A percentile compares a stretch with the other conserved stretches of the same genome.
Conservation (phyloP, 2,797 vertebrate genomes). For the Neosalanx taihuensis region DNA sequence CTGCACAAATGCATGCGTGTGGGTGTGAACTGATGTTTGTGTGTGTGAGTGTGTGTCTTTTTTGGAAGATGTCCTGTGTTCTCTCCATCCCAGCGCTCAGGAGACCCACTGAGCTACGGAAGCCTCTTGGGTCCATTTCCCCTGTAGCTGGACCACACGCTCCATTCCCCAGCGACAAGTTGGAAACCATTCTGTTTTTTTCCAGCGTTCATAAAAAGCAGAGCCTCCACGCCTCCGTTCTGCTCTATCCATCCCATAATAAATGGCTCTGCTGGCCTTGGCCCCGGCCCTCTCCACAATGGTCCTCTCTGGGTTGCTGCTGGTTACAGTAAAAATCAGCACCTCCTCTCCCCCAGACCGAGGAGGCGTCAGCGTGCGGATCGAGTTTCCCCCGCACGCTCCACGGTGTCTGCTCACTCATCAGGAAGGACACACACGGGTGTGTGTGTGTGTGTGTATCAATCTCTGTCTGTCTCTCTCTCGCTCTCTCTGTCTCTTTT, state of each 20-base stretch:
- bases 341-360: constrained; percentile 54
- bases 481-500: constrained; percentile 15
- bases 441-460: constrained; percentile 34
- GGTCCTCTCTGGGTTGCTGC: constrained; percentile 44
- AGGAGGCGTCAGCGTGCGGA: constrained; percentile 55
- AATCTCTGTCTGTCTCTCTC: background rate
- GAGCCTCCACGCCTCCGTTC: constrained; percentile 55
- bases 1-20: constrained; percentile 12
- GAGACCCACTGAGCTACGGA: constrained; percentile 47
- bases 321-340: constrained; percentile 68
- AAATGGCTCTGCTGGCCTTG: constrained; percentile 57
- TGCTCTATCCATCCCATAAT: constrained; percentile 45
- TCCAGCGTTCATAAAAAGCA: constrained; percentile 63
- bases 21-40: constrained; percentile 35
- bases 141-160: constrained; percentile 52
- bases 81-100: constrained; percentile 54
- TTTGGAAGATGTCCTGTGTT: constrained; percentile 64
- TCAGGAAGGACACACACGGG: constrained; percentile 40
- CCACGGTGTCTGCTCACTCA: constrained; percentile 30
- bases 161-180: constrained; percentile 59
- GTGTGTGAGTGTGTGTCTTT: constrained; percentile 51
- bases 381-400: constrained; percentile 46
- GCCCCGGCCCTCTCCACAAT: constrained; percentile 36
- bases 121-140: constrained; percentile 61
- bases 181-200: constrained; percentile 59